Evolutionary conservation across 92 coral and sea anemone genomes (phyloP).

Genomic region (Epizoanthus illoricatus): DNA sequence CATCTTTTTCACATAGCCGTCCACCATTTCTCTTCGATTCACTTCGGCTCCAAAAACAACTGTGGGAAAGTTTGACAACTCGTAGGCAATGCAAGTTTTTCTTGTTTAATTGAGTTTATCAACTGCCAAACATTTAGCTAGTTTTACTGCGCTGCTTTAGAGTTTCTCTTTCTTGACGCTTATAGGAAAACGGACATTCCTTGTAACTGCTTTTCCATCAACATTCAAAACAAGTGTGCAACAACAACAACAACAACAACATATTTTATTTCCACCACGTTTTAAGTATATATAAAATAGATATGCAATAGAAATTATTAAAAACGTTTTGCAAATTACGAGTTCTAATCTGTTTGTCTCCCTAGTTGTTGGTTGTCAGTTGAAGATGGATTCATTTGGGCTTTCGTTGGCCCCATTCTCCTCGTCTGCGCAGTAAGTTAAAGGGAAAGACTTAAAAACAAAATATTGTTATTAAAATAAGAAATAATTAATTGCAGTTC

Average conservation of each 20-base stretch:
- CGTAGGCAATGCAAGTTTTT: no score
- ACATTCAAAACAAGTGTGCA: neutral
- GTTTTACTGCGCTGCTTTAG: no score
- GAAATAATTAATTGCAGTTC: neutral
- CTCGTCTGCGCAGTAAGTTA: conserved; percentile 66
- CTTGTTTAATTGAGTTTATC: no score
- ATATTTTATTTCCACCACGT: no score
- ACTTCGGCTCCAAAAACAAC: no score
- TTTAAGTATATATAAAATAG: neutral
- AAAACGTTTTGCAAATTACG: neutral
- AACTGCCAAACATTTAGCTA: no score
- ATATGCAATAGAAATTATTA: neutral
- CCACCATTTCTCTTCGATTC: no score
- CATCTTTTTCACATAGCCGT: no score
- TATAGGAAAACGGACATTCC: neutral
- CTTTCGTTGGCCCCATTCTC: conserved; percentile 85
- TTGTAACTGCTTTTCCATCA: neutral
- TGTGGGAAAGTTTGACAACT: no score
- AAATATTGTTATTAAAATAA: neutral
- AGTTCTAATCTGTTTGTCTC: neutral
- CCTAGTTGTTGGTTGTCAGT: conserved; percentile 91
- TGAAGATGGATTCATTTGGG: conserved; percentile 85
- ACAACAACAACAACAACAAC: no score
- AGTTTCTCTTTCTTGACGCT: no score
- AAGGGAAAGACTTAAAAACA: no score